Conservation (phyloP, 2,113 vertebrate genomes). For the Larimichthys polyactis region DNA sequence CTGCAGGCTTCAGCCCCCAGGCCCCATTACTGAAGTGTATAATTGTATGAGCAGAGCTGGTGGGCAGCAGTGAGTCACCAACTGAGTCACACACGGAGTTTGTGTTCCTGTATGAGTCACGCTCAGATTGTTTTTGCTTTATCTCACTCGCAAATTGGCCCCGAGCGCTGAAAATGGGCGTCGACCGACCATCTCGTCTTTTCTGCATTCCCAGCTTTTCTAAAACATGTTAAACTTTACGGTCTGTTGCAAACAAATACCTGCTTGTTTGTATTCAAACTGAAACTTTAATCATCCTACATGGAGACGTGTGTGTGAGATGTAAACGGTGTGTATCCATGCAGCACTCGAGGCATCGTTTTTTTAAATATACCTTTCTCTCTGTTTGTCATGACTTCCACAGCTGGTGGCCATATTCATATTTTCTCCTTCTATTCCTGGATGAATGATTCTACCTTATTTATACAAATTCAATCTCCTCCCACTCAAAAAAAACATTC, state of each 20-base stretch:
- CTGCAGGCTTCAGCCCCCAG: slow-evolving; percentile 63
- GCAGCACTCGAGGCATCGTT: not conserved
- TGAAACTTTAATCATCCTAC: not conserved
- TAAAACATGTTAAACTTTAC: not conserved
- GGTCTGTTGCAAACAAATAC: slow-evolving; percentile 5
- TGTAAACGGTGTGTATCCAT: not conserved
- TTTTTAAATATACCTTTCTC: not conserved
- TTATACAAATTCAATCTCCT: slow-evolving; percentile 4
- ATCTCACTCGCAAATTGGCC: slow-evolving; percentile 77
- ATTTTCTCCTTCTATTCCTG: slow-evolving; percentile 1
- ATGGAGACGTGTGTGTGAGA: not conserved
- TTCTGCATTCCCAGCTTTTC: slow-evolving; percentile 6
- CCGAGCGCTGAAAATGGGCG: slow-evolving; percentile 38
- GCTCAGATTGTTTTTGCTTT: slow-evolving; percentile 83
- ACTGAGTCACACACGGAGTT: slow-evolving; percentile 81
- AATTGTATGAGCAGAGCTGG: slow-evolving; percentile 72
- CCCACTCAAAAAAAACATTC: not conserved
- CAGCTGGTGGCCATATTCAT: slow-evolving; percentile 15
- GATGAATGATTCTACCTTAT: slow-evolving; percentile 8
- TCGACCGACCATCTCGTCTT: slow-evolving; percentile 50
- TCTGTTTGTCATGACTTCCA: slow-evolving; percentile 10
- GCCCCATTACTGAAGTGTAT: slow-evolving; percentile 64
- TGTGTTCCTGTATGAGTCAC: slow-evolving; percentile 85
- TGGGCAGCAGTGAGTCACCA: slow-evolving; percentile 85
- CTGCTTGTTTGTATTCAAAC: not conserved